Conservation (phyloP, 1,140 invertebrate genomes). For the Aphis craccivora region DNA sequence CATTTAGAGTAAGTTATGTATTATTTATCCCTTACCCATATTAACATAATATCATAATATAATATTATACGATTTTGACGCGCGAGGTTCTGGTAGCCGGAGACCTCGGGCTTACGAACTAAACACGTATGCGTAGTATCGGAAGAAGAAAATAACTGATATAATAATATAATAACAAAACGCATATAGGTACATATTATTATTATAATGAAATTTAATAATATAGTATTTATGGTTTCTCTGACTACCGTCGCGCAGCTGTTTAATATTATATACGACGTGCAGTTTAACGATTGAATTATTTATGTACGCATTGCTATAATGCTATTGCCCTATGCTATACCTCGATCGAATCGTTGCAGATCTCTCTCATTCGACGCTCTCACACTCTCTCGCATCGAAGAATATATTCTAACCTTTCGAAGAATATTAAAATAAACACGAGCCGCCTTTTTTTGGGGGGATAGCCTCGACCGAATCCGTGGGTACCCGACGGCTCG, state of each 20-base stretch:
- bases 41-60: neutral
- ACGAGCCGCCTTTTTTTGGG: neutral
- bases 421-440: neutral
- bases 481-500: neutral
- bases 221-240: neutral
- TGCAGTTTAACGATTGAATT: neutral
- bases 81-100: neutral
- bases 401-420: neutral
- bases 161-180: neutral
- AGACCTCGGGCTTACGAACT: neutral
- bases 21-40: neutral
- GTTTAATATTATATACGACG: neutral
- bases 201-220: neutral
- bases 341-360: neutral
- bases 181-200: neutral
- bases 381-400: too few species aligned
- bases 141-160: neutral
- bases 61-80: neutral
- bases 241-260: neutral
- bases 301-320: neutral
- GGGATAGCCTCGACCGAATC: too few species aligned
- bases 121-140: neutral
- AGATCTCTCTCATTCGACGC: neutral
- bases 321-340: too few species aligned
- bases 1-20: neutral